Conservation (phyloP, 2,113 vertebrate species). For the Salvelinus namaycush region DNA sequence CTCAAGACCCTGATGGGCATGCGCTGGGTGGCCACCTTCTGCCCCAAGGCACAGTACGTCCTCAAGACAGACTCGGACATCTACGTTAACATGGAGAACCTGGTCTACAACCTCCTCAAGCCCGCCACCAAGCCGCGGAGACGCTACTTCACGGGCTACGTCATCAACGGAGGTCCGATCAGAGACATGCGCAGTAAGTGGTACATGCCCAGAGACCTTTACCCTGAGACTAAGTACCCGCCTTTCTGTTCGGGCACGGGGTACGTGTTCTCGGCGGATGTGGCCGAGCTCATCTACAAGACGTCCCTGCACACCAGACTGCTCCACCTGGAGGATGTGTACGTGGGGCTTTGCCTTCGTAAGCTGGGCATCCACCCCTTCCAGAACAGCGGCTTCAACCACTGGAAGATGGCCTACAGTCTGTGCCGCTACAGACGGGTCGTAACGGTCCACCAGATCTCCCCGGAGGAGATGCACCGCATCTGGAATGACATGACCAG, state of each 20-base stretch:
- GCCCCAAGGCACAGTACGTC: slow-evolving; percentile 91
- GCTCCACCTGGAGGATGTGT: slow-evolving; percentile 96
- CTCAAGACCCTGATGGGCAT: slow-evolving; percentile 98
- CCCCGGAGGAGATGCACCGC: slow-evolving; percentile 97
- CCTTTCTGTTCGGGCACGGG: slow-evolving; percentile 98
- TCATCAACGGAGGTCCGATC: slow-evolving; percentile 97
- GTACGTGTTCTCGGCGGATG: slow-evolving; percentile 95
- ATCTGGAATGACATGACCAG: slow-evolving; percentile 99
- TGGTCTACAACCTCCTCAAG: slow-evolving; percentile 94
- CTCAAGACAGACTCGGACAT: slow-evolving; percentile 99
- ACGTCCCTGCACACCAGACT: slow-evolving; percentile 95
- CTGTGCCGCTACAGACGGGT: slow-evolving; percentile 94
- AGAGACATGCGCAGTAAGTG: slow-evolving; percentile 96
- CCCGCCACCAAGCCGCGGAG: slow-evolving; percentile 92
- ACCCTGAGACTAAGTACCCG: slow-evolving; percentile 96
- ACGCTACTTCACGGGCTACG: slow-evolving; percentile 95
- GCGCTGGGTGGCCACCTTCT: slow-evolving; percentile 95
- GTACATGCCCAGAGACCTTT: slow-evolving; percentile 97
- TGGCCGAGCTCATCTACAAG: slow-evolving; percentile 96
- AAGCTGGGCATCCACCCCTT: slow-evolving; percentile 96
- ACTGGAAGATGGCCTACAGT: slow-evolving; percentile 99
- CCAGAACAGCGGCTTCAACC: slow-evolving; percentile 99
- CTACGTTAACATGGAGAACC: slow-evolving; percentile 99
- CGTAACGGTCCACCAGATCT: slow-evolving; percentile 97
- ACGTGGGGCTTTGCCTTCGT: slow-evolving; percentile 93